Evolutionary conservation across 1,140 invertebrate species (phyloP), one percentile per base, ranked within the genome.

Genomic region (Neodiprion lecontei): DNA sequence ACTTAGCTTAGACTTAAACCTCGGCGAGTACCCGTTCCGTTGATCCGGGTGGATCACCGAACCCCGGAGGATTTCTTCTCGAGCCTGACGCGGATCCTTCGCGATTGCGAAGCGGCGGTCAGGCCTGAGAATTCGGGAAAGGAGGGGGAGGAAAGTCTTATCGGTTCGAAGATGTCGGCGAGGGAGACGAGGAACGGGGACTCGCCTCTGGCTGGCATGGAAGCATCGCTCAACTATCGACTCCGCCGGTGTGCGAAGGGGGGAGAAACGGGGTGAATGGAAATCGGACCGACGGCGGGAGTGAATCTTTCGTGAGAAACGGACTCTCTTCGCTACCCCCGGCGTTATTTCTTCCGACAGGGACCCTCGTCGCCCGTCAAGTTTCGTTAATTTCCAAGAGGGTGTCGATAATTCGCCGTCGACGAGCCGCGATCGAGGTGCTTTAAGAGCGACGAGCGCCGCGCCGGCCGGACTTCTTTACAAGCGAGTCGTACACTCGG

Each of bases 181-280:
- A 61, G 84, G 80, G 81, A 84, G 83, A 77, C 80, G 76, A 84
- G 84, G 81, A 86, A 85, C 82, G 85, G 77, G 84, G 80, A 85
- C 84, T 88, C 84, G 86, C 83, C 75, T 85, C 79, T 86, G 80
- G 83, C 84, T 86, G 83, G 86, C 87, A 89, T 87, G 86, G 86
- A 87, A 82, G 81, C 84, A 81, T 87, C 86, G 82, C 83, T 88
- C 88, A 88, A 82, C 85, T 87, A 88, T 84, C 79, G 86, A 88
- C 88, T 89, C 86, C 86, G 79, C 86, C 82, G 73, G 53, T 28
- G 17, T 47, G 72, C 9, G 28, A 40, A 40, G 5, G 2, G 28
- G 1, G 17, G 1, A 3, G 61, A 17, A 3, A 17, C 7, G 69
- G 69, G 48, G 48, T 12, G 17, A 11, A n/a, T 1, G 5, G 28